Conservation (phyloP, 1,140 invertebrate genomes). For the Zaprionus ornatus region DNA sequence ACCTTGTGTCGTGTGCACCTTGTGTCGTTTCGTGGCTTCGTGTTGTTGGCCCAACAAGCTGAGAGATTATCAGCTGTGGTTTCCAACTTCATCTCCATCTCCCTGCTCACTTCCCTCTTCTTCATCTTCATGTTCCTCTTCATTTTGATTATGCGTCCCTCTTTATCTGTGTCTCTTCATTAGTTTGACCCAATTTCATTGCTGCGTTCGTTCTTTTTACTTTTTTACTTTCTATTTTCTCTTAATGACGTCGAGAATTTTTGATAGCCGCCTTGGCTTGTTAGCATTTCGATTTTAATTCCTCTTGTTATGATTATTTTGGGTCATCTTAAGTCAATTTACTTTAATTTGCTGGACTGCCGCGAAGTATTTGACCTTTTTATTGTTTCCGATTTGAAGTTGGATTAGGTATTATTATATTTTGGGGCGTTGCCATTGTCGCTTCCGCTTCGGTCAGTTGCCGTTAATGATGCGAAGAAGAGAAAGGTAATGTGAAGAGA, state of each 20-base stretch:
- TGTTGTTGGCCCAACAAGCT: conserved; percentile 67
- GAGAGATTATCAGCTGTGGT: conserved; percentile 63
- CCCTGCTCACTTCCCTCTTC: conserved; percentile 12
- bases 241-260: conserved; percentile 59
- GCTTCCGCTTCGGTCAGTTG: conserved; percentile 51
- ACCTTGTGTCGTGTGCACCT: conserved; percentile 58
- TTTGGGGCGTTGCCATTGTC: conserved; percentile 34
- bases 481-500: not conserved
- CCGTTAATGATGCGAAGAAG: not conserved
- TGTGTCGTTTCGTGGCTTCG: conserved; percentile 49
- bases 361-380: conserved; percentile 35
- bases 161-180: conserved; percentile 74
- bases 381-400: conserved; percentile 32
- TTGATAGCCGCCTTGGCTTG: conserved; percentile 34
- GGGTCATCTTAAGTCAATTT: conserved; percentile 55
- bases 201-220: conserved; percentile 59
- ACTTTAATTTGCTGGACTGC: conserved; percentile 60
- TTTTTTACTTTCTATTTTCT: conserved; percentile 79
- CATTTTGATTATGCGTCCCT: conserved; percentile 57
- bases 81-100: conserved; percentile 19
- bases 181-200: conserved; percentile 70
- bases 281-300: conserved; percentile 41
- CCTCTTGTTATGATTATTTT: conserved; percentile 28
- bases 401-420: conserved; percentile 17
- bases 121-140: conserved; percentile 14